Conservation (phyloP, 2,113 vertebrate species). For the Synodontis membranacea region DNA sequence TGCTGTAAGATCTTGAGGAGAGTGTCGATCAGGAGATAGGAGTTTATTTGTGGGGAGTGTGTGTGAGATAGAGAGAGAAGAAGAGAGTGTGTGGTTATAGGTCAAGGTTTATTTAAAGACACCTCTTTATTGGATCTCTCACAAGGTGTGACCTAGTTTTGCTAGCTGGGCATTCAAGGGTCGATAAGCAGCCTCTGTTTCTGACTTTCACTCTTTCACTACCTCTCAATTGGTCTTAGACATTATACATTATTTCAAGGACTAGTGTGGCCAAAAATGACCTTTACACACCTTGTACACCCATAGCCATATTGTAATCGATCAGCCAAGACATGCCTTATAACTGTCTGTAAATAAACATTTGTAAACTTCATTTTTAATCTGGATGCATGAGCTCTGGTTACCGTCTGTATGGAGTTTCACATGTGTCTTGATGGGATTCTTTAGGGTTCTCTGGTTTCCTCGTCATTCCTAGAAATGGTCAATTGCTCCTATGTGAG, state of each 20-base stretch:
- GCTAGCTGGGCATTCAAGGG: constrained; percentile 12
- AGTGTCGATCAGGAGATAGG: constrained; percentile 36
- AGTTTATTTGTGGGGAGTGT: constrained; percentile 46
- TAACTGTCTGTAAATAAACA: neutral
- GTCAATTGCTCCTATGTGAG: neutral
- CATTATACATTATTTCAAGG: neutral
- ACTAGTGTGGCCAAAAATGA: neutral
- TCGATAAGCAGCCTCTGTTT: constrained; percentile 1
- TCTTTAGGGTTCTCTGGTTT: neutral
- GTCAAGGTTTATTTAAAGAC: constrained; percentile 53
- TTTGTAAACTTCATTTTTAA: neutral
- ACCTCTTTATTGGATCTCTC: constrained; percentile 43
- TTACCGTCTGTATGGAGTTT: neutral
- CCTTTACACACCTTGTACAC: neutral
- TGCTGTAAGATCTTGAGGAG: constrained; percentile 35
- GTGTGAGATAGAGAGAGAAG: no score
- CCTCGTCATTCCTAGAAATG: neutral
- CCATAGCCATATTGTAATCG: neutral
- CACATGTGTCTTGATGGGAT: neutral
- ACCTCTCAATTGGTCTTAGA: neutral
- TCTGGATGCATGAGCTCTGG: neutral
- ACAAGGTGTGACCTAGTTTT: constrained; percentile 43
- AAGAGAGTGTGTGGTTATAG: constrained; percentile 42
- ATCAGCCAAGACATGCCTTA: neutral
- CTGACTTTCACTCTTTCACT: neutral